Base-by-base conservation (phyloP, 2,888 invertebrate species). In the Zaprionus obscuricornis region DNA sequence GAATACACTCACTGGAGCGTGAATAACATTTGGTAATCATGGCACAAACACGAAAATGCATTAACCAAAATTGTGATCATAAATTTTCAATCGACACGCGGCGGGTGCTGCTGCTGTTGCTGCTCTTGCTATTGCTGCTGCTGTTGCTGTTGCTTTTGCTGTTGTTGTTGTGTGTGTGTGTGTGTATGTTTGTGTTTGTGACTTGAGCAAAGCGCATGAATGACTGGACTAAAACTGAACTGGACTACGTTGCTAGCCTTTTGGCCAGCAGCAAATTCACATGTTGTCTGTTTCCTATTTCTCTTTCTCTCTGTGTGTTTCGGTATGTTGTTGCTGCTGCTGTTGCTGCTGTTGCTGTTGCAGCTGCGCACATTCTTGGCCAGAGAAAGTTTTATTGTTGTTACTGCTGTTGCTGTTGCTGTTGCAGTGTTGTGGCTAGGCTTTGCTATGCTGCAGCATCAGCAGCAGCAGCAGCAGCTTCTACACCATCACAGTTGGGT, bases 1-100 rank as follows among this genome's bases (percentile, higher is more conserved):
- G 62, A 69, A 63, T 72, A 67, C 72, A 77, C 62, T 72, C 77
- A 67, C 67, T 74, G 71, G 74, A 76, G 85, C 86, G 86, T 82
- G 87, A 85, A 87, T 87, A 87, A 85, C 87, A 88, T 86, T 87
- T 81, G 82, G 86, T 79, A 87, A 87, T 88, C 88, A 87, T 87
- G 87, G 83, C 82, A 83, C 87, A 88, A 82, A 89, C 89, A 89
- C 85, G 88, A 87, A 88, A 89, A 89, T 88, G 88, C 89, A 89
- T 89, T 89, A 89, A 89, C 88, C 85, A 88, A 89, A 89, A 89
- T 89, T 88, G 89, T 84, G 88, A 88, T 89, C 89, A 89, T 89
- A 89, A 89, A 89, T 89, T 88, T 88, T 86, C 82, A 86, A 87
- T 87, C 86, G 86, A 83, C 83, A 81, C 81, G 78, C 81, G 82